A percentile compares a stretch with the other conserved stretches of the same genome.
These are phyloP conservation scores for Cololabis saira DNA, from an alignment of 2,113 vertebrate genomes.

Conservation along the genomic window DNA sequence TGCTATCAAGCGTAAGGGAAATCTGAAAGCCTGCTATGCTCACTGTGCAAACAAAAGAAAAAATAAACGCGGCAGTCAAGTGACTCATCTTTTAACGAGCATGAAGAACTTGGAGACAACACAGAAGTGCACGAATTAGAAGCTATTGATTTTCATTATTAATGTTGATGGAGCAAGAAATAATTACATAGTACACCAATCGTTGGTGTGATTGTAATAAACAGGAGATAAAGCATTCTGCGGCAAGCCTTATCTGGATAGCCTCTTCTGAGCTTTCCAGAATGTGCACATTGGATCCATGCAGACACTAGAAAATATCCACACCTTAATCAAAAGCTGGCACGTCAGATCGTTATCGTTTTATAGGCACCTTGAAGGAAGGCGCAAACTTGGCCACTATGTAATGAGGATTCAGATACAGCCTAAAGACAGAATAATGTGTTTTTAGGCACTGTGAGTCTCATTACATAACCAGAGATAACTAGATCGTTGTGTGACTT, in stretches of 20 bases:
- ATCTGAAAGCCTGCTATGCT: conserved; percentile 22
- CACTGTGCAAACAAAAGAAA: background rate
- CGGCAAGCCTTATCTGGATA: background rate
- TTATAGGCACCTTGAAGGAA: background rate
- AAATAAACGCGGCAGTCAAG: background rate
- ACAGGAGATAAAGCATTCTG: background rate
- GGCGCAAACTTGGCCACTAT: background rate
- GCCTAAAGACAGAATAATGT: background rate
- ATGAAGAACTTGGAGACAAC: conserved; percentile 4
- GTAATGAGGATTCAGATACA: conserved; percentile 33
- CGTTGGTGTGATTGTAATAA: background rate
- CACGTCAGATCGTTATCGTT: background rate
- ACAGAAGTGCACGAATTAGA: background rate
- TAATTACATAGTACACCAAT: background rate
- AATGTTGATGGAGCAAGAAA: conserved; percentile 5
- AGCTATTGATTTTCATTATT: conserved; percentile 17
- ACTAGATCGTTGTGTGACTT: background rate
- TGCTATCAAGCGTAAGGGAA: conserved; percentile 12
- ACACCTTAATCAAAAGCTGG: background rate
- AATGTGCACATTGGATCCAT: background rate
- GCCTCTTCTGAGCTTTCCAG: background rate
- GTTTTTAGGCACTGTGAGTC: background rate
- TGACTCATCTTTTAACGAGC: conserved; percentile 37
- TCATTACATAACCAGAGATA: background rate
- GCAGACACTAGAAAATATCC: background rate